Conservation (phyloP, 2,797 vertebrate genomes). For the Centroberyx gerrardi region DNA sequence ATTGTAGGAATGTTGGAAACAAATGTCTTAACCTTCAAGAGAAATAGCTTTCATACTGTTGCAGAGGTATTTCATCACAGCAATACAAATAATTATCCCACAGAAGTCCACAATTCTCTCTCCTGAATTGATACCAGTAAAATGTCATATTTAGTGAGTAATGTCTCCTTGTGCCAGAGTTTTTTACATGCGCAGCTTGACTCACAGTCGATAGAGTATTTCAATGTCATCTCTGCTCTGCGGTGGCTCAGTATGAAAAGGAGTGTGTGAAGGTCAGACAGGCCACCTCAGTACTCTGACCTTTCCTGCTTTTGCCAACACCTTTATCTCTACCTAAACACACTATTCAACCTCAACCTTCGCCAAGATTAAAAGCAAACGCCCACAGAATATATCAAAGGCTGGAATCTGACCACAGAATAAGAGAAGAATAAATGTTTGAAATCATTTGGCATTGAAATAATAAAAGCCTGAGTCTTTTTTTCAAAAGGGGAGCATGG, state of each 20-base stretch:
- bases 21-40: conserved; percentile 47
- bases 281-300: conserved; percentile 80
- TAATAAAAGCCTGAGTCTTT: conserved; percentile 61
- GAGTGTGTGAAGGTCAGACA: conserved; percentile 79
- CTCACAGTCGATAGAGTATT: conserved; percentile 81
- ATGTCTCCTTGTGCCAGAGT: conserved; percentile 70
- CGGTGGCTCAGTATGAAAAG: conserved; percentile 73
- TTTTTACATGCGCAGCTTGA: conserved; percentile 81
- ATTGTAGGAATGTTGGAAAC: conserved; percentile 37
- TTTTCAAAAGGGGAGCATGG: conserved; percentile 49
- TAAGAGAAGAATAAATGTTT: conserved; percentile 57
- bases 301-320: conserved; percentile 75
- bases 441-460: conserved; percentile 77
- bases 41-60: conserved; percentile 48
- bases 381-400: conserved; percentile 68
- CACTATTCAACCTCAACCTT: conserved; percentile 67
- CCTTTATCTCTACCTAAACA: conserved; percentile 72
- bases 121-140: conserved; percentile 69
- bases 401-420: conserved; percentile 59
- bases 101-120: conserved; percentile 59
- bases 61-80: conserved; percentile 59
- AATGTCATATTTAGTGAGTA: conserved; percentile 81
- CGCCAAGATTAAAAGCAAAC: conserved; percentile 65
- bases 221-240: conserved; percentile 78
- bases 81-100: conserved; percentile 69